Evolutionary conservation across 2,113 vertebrate species (phyloP).

Genomic region (Smithornis capensis): DNA sequence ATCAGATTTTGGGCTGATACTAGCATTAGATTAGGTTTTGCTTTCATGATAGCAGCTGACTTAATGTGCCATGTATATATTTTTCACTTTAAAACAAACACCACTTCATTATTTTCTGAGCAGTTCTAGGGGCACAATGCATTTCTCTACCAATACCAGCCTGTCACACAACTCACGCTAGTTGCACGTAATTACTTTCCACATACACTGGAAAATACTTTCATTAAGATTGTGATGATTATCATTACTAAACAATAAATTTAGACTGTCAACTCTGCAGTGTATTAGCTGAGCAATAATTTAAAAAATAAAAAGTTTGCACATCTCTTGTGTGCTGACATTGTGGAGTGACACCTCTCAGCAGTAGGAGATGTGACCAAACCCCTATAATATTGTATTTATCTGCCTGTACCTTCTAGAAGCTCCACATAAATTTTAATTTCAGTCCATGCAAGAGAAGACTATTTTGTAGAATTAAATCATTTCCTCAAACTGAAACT

Average conservation of each 20-base stretch:
- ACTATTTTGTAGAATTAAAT: background rate
- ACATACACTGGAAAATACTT: slow-evolving; percentile 75
- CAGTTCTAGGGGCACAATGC: slow-evolving; percentile 41
- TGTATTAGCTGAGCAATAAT: slow-evolving; percentile 52
- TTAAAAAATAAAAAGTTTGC: background rate
- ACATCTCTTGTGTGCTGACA: background rate
- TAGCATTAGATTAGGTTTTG: background rate
- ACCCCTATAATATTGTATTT: background rate
- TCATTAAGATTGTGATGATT: slow-evolving; percentile 77
- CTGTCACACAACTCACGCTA: slow-evolving; percentile 63
- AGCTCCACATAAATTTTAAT: background rate
- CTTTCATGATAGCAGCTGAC: slow-evolving; percentile 10
- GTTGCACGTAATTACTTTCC: slow-evolving; percentile 75
- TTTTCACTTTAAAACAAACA: slow-evolving; percentile 69
- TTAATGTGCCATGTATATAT: slow-evolving; percentile 39
- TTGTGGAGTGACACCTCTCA: background rate
- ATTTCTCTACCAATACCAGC: slow-evolving; percentile 65
- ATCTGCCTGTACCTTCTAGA: background rate
- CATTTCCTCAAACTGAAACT: background rate
- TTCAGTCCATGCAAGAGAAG: background rate
- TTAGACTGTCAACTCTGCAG: slow-evolving; percentile 59
- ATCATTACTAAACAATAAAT: slow-evolving; percentile 78
- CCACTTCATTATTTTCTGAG: slow-evolving; percentile 37
- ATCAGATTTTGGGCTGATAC: background rate
- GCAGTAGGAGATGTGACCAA: background rate